These are phyloP conservation scores for Scophthalmus maximus DNA, from an alignment of 2,113 vertebrate species.

Conservation along the genomic window DNA sequence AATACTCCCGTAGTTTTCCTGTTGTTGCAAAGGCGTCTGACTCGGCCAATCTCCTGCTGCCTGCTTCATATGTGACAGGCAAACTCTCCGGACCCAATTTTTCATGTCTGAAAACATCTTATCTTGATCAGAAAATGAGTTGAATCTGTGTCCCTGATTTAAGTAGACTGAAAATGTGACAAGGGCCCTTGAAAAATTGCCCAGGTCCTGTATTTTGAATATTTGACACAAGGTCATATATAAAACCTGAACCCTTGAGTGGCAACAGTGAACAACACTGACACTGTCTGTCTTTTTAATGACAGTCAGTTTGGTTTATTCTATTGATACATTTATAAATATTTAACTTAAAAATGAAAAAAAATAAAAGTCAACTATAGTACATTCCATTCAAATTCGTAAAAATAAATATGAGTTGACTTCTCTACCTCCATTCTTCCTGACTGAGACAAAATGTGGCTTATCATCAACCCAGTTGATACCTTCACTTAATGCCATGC, in stretches of 20 bases:
- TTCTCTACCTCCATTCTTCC: neutral
- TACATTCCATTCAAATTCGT: neutral
- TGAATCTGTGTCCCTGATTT: too few relatives aligned
- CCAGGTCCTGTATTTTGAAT: neutral
- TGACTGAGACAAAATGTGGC: conserved; percentile 17
- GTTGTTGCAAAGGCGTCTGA: too few relatives aligned
- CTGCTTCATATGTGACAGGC: too few relatives aligned
- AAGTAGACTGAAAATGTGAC: too few relatives aligned
- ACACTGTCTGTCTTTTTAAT: too few relatives aligned
- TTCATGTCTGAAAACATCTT: too few relatives aligned
- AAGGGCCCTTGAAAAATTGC: neutral
- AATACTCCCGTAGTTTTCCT: too few relatives aligned
- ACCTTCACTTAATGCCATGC: conserved; percentile 25
- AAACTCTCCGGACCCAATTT: too few relatives aligned
- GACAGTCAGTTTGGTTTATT: neutral
- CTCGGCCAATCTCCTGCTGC: too few relatives aligned
- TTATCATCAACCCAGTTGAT: conserved; percentile 6
- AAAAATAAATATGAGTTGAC: neutral
- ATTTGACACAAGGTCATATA: neutral
- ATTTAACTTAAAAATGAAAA: too few relatives aligned
- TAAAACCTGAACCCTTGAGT: neutral
- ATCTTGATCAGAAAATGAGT: too few relatives aligned
- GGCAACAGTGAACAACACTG: neutral
- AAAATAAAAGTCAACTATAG: neutral
- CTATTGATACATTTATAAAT: neutral